Conservation (phyloP, 2,113 vertebrate species). For the Rhynchomys soricoides region DNA sequence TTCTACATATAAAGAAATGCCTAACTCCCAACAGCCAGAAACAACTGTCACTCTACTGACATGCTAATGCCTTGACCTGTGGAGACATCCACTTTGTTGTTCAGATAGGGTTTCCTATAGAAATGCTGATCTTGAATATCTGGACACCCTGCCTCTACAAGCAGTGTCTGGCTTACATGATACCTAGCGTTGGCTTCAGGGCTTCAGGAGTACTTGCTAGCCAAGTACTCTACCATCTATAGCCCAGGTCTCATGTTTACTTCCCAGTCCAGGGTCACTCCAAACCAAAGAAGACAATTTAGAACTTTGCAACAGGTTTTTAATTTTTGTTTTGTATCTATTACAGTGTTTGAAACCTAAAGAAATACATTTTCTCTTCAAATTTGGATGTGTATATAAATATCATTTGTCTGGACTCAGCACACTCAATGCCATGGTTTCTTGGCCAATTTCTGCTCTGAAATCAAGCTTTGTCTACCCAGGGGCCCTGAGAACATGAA, state of each 20-base stretch:
- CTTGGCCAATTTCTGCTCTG: constrained; percentile 76
- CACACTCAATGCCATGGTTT: constrained; percentile 74
- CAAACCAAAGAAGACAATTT: constrained; percentile 57
- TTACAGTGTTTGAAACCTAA: constrained; percentile 84
- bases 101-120: not conserved
- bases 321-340: constrained; percentile 83
- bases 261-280: constrained; percentile 21
- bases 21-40: not conserved
- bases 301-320: constrained; percentile 82
- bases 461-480: constrained; percentile 76
- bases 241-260: not conserved
- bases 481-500: constrained; percentile 77
- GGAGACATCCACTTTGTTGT: not conserved
- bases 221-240: not conserved
- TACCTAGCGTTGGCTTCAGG: not conserved
- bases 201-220: not conserved
- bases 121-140: not conserved
- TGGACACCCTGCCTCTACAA: not conserved
- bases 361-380: constrained; percentile 84
- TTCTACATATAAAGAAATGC: too few species aligned
- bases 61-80: not conserved
- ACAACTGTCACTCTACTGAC: too few species aligned
- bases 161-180: not conserved
- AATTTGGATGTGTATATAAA: constrained; percentile 84
- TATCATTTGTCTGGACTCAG: constrained; percentile 81